Percentiles rank a stretch among this genome's conserved stretches.
Evolutionary conservation across 2,888 invertebrate species (phyloP).

Genomic region (Neoaliturus tenellus): DNA sequence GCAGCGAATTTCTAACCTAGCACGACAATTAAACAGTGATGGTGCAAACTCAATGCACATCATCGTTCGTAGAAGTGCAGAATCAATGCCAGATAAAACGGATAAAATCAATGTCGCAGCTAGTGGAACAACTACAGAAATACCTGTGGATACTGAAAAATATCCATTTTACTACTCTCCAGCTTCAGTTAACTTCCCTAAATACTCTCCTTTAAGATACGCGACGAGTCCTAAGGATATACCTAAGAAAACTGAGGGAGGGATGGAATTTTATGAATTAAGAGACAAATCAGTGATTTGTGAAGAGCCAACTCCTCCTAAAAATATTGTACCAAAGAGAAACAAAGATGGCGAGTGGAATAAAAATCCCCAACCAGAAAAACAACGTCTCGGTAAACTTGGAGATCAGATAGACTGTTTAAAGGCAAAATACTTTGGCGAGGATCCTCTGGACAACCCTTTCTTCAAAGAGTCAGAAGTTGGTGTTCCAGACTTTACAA

Average conservation of each 20-base stretch:
- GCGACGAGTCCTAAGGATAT: slow-evolving; percentile 79
- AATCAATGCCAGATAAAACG: background rate
- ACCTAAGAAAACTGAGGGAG: slow-evolving; percentile 79
- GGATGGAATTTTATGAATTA: slow-evolving; percentile 84
- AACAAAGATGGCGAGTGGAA: slow-evolving; percentile 68
- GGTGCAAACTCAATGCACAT: slow-evolving; percentile 61
- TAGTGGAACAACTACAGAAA: slow-evolving; percentile 63
- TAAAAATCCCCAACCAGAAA: slow-evolving; percentile 66
- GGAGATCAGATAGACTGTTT: slow-evolving; percentile 86
- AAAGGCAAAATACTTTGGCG: slow-evolving; percentile 84
- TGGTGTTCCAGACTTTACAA: slow-evolving; percentile 65
- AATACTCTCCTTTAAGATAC: slow-evolving; percentile 80
- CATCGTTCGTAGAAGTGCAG: slow-evolving; percentile 65
- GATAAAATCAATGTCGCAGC: slow-evolving; percentile 57
- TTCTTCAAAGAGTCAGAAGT: slow-evolving; percentile 75
- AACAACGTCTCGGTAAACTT: slow-evolving; percentile 77
- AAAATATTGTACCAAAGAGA: slow-evolving; percentile 68
- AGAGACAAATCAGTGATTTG: slow-evolving; percentile 70
- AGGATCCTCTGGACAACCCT: slow-evolving; percentile 85
- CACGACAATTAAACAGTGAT: slow-evolving; percentile 62
- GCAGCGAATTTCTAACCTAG: slow-evolving; percentile 63
- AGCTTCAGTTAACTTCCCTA: slow-evolving; percentile 68
- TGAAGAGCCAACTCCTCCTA: slow-evolving; percentile 70
- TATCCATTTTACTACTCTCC: slow-evolving; percentile 80
- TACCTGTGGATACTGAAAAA: slow-evolving; percentile 71